Evolutionary conservation across 2,113 vertebrate genomes (phyloP).

Genomic region (Melanerpes aurifrons): DNA sequence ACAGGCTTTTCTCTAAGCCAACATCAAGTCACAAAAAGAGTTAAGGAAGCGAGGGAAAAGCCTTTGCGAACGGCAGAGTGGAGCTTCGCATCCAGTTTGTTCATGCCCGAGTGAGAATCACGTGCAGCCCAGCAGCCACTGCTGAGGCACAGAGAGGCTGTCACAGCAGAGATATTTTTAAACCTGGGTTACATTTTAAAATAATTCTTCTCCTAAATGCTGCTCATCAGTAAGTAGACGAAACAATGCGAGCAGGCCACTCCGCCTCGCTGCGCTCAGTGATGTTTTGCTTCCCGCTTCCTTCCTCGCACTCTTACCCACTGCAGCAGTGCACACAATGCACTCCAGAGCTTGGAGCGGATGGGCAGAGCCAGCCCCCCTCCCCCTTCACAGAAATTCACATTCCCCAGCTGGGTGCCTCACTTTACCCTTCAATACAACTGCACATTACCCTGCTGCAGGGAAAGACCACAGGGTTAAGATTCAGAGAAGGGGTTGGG

Average conservation of each 20-base stretch:
- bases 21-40: neutral
- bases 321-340: neutral
- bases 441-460: neutral
- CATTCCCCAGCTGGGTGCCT: neutral
- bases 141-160: neutral
- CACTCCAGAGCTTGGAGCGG: neutral
- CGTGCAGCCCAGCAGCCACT: neutral
- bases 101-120: neutral
- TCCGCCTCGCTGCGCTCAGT: neutral
- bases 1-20: neutral
- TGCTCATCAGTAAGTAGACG: neutral
- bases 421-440: neutral
- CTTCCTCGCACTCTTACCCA: rapidly evolving
- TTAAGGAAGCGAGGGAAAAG: neutral
- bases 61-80: neutral
- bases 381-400: neutral
- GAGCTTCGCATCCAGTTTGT: neutral
- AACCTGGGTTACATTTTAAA: neutral
- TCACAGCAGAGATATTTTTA: conserved; percentile 11
- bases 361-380: neutral
- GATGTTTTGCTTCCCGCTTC: neutral
- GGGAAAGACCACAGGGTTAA: neutral
- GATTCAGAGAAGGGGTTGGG: neutral
- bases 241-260: neutral
- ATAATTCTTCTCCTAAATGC: neutral